A percentile compares a stretch with the other conserved stretches of the same genome.
phyloP scores from a whole-genome alignment of 2,888 invertebrate species.

The Cybosia mesomella region DNA sequence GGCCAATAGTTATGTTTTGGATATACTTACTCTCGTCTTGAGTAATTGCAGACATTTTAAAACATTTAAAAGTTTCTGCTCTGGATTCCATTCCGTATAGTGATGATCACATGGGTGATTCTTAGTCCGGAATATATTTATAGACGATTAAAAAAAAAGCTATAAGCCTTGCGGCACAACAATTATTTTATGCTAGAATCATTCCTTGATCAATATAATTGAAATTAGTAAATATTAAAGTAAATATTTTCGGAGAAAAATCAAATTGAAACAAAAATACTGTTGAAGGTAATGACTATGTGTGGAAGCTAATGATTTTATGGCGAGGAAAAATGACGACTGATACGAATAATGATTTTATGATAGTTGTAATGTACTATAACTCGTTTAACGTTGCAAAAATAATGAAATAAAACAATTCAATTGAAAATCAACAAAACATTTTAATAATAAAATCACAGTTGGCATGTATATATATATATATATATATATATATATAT shows the following conservation, averaged over 20 bases:
- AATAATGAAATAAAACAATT: conserved; percentile 4
- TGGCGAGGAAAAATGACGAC: conserved; percentile 18
- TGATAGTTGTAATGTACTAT: background rate
- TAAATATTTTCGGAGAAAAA: conserved; percentile 14
- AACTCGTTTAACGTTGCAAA: conserved; percentile 10
- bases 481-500: background rate
- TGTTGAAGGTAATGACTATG: conserved; percentile 8
- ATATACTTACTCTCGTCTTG: too few species aligned
- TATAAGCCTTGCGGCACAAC: background rate
- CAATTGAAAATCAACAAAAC: background rate
- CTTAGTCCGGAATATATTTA: conserved; percentile 8
- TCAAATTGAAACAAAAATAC: conserved; percentile 12
- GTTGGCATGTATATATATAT: background rate
- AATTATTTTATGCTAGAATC: conserved; percentile 17
- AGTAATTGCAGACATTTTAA: too few species aligned
- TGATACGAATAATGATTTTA: background rate
- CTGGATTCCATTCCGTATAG: too few species aligned
- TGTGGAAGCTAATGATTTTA: conserved; percentile 14
- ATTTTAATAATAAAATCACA: conserved; percentile 1
- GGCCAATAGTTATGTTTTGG: too few species aligned
- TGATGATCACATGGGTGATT: too few species aligned
- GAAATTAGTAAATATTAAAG: conserved; percentile 13
- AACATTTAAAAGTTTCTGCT: too few species aligned
- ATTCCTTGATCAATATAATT: conserved; percentile 11
- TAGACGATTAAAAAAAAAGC: background rate